Evolutionary conservation across 2,113 vertebrate species (phyloP).

Genomic region (Perognathus longimembris): DNA sequence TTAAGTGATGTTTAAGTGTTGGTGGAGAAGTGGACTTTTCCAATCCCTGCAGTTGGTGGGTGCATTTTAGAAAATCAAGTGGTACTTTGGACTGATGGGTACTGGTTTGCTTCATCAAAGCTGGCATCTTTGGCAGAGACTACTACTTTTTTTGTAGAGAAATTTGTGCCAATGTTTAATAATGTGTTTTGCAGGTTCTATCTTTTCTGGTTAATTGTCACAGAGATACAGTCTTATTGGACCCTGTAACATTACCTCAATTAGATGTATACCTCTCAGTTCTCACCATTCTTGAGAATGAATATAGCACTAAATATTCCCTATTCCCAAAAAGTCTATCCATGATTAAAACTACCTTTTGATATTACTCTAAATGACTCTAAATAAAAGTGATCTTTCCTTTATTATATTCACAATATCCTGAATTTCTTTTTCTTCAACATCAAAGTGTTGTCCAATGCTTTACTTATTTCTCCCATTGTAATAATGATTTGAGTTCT

Average conservation of each 20-base stretch:
- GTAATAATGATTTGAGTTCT: neutral
- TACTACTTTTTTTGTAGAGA: neutral
- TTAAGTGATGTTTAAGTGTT: neutral
- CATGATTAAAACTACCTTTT: neutral
- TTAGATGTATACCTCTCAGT: neutral
- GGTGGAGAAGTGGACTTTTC: neutral
- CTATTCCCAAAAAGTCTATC: neutral
- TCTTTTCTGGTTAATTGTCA: conserved; percentile 5
- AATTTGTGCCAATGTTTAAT: neutral
- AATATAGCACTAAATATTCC: no score
- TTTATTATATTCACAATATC: neutral
- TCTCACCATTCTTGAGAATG: neutral
- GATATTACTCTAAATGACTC: neutral
- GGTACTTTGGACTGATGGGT: neutral
- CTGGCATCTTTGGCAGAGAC: neutral
- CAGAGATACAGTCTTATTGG: neutral
- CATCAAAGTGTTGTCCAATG: neutral
- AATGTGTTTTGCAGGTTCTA: neutral
- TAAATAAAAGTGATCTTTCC: neutral
- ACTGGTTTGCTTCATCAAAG: neutral
- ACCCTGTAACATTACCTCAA: neutral
- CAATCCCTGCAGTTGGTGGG: neutral
- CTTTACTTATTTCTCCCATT: neutral
- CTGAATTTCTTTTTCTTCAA: neutral
- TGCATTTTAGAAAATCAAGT: neutral